These are phyloP conservation scores for Cataglyphis rosenhaueri DNA, from an alignment of 2,888 invertebrate species.

Conservation along the genomic window DNA sequence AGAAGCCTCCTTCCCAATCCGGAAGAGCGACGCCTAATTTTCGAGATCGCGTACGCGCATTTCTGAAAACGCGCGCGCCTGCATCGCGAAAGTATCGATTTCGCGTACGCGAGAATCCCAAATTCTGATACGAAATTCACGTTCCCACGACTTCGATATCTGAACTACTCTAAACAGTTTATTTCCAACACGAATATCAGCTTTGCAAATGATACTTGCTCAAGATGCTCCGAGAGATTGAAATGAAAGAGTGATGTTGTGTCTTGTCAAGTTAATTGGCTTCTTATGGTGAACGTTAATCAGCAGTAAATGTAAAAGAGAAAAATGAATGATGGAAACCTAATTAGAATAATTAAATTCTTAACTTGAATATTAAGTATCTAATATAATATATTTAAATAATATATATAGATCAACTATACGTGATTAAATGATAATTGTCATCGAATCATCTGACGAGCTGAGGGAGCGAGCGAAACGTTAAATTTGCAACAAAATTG, in stretches of 20 bases:
- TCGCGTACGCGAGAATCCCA: neutral
- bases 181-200: neutral
- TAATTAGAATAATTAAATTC: neutral
- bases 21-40: conserved; percentile 78
- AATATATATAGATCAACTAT: no score
- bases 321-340: neutral
- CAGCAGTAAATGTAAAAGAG: neutral
- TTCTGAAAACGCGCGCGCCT: conserved; percentile 49
- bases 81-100: conserved; percentile 4
- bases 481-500: conserved; percentile 3
- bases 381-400: no score
- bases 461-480: neutral
- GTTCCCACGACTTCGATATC: neutral
- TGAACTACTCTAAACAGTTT: neutral
- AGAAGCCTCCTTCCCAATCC: conserved; percentile 77
- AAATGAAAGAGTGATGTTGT: neutral
- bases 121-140: neutral
- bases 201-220: conserved; percentile 11
- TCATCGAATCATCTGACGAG: neutral
- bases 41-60: conserved; percentile 57
- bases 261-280: neutral
- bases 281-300: neutral
- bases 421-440: neutral
- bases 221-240: neutral
- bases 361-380: neutral